Evolutionary conservation across 2,797 vertebrate species (phyloP), one percentile per base, ranked within the genome.

Genomic region (Lepus oiostolus): DNA sequence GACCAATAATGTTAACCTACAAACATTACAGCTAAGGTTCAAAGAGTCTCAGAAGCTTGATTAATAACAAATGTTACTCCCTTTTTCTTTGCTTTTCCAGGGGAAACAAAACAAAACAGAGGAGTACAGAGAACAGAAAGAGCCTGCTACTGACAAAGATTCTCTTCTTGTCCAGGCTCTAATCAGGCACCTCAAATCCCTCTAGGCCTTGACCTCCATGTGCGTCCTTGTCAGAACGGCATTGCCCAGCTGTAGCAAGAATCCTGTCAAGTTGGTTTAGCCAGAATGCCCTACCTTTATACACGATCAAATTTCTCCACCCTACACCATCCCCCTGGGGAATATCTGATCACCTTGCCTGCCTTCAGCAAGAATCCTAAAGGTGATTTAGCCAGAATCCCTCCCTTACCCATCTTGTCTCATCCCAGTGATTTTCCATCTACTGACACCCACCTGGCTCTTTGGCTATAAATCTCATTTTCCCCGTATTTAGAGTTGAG

Each of bases 21-120:
- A 62, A 92, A 88, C 16, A 50, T 26, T 62, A 70, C n/a, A 91
- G 50, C 52, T 82, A 58, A 88, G 26, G 70, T 47, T 91, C 75
- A 74, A 74, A 77, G 54, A 21, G 24, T 60, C 38, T 60, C n/a
- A 65, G 65, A 74, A 5, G 7, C 50, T 83, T 42, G 26, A 88
- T 74, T 76, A 76, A 58, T 79, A 88, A 84, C 47, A 58, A 70
- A 52, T 50, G 7, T 47, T 42, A 24, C 68, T 79, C 32, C 79
- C 22, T 24, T 92, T 80, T 83, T 42, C 24, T 62, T 74, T 82
- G 38, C 13, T 84, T 85, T 85, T 83, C 62, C 9, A 54, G 76
- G 52, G 21, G 19, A 7, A 16, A 17, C 35, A 30, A 17, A 4
- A 3, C 9, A 8, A 38, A 83, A 79, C 0, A 85, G 32, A 16